Conservation (phyloP, 2,797 vertebrate genomes). For the Garrulus glandarius region DNA sequence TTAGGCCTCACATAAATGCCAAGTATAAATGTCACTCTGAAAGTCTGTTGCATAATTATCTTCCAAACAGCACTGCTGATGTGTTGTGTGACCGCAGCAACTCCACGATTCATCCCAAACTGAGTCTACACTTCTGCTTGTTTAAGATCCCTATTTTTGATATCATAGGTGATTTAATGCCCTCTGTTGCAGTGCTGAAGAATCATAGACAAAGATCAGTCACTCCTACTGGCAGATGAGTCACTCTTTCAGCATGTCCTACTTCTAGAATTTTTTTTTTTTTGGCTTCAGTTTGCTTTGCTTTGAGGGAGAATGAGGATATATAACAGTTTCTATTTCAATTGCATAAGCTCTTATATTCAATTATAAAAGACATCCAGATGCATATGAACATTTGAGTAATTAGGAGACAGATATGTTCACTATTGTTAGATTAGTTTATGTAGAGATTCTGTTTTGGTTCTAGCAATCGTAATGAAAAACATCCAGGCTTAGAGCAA, state of each 20-base stretch:
- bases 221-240: slow-evolving; percentile 22
- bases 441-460: background rate
- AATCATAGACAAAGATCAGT: slow-evolving; percentile 24
- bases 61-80: background rate
- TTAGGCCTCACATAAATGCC: background rate
- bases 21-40: background rate
- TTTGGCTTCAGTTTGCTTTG: background rate
- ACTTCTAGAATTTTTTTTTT: background rate
- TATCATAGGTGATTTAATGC: background rate
- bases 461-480: background rate
- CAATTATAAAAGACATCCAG: background rate
- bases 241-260: background rate
- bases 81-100: background rate
- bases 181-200: background rate
- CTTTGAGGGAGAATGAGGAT: background rate
- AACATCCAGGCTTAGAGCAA: background rate
- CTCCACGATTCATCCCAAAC: background rate
- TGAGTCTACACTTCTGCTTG: background rate
- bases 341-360: background rate
- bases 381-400: background rate
- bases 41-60: slow-evolving; percentile 11
- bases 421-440: background rate
- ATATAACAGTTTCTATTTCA: background rate
- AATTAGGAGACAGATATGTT: background rate
- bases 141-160: background rate